phyloP scores from a whole-genome alignment of 2,888 invertebrate genomes.

The Philereme vetulata region DNA sequence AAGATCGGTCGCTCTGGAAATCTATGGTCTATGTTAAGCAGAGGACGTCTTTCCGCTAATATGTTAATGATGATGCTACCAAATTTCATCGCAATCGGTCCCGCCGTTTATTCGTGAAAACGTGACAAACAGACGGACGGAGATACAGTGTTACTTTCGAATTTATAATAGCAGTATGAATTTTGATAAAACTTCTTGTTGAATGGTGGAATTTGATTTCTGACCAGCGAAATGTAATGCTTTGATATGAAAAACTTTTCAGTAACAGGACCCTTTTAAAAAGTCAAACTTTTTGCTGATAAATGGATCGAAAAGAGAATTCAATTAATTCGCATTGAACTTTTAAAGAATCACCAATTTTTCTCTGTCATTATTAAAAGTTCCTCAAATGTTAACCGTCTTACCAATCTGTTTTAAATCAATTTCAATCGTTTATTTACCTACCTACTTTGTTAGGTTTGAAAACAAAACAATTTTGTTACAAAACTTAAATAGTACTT shows the following conservation, averaged over 20 bases:
- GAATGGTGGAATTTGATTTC: conserved; percentile 13
- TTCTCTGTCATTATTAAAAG: conserved; percentile 27
- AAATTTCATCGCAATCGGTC: no score
- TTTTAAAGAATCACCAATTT: conserved; percentile 33
- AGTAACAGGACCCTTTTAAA: conserved; percentile 22
- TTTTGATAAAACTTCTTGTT: conserved; percentile 5
- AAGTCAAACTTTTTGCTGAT: conserved; percentile 31
- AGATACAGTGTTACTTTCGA: no score
- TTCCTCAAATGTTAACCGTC: conserved; percentile 27
- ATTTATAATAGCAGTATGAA: background rate
- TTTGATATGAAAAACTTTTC: conserved; percentile 18
- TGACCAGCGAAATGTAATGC: conserved; percentile 11
- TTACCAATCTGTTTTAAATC: conserved; percentile 8
- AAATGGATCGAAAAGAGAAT: conserved; percentile 37
- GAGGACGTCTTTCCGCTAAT: no score
- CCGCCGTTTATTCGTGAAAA: no score
- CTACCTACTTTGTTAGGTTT: background rate
- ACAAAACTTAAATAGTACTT: background rate
- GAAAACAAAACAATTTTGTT: no score
- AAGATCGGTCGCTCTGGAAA: no score
- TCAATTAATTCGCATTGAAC: conserved; percentile 35
- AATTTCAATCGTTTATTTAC: conserved; percentile 17
- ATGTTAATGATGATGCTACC: no score
- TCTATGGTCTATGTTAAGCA: no score
- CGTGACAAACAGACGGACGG: no score